Evolutionary conservation across 1,140 invertebrate genomes (phyloP), one percentile per base, ranked within the genome.

Genomic region (Batillaria attramentaria): DNA sequence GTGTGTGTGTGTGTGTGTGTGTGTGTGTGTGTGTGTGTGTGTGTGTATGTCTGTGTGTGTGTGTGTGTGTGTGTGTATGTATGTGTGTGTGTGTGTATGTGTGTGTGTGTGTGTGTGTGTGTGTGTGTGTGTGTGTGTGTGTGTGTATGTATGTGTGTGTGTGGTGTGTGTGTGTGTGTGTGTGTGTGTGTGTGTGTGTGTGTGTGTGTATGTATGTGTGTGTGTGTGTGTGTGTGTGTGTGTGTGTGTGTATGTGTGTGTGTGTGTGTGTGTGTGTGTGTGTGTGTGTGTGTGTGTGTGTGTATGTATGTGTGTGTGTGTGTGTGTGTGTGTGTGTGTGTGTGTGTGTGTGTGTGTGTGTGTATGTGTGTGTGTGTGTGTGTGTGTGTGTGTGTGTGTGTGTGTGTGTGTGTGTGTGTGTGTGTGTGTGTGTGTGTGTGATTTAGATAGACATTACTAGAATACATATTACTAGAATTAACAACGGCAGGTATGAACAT

Each of bases 91-190:
- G n/a, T n/a, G n/a, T n/a, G n/a, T n/a, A n/a, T n/a, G n/a, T n/a
- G n/a, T n/a, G n/a, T n/a, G n/a, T n/a, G n/a, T n/a, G n/a, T n/a
- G n/a, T n/a, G n/a, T n/a, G n/a, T n/a, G n/a, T n/a, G n/a, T n/a
- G n/a, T n/a, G n/a, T n/a, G n/a, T n/a, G n/a, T n/a, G n/a, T n/a
- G n/a, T n/a, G n/a, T n/a, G n/a, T 54, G 16, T 54, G 16, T 54
- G n/a, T 54, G n/a, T 54, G n/a, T 54, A 54, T 54, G n/a, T 54
- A 54, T 54, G n/a, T 54, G n/a, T 54, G n/a, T 54, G 50, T 54
- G n/a, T 54, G n/a, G 13, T 20, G 39, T 33, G 33, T 4, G 66
- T n/a, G 57, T n/a, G 57, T n/a, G 57, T n/a, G 24, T n/a, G 57
- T n/a, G 57, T n/a, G 57, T n/a, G 57, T n/a, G 57, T n/a, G 57